A percentile compares a stretch with the other conserved stretches of the same genome.
Conservation (phyloP, 2,113 vertebrate genomes). For the Larimichthys crocea region DNA sequence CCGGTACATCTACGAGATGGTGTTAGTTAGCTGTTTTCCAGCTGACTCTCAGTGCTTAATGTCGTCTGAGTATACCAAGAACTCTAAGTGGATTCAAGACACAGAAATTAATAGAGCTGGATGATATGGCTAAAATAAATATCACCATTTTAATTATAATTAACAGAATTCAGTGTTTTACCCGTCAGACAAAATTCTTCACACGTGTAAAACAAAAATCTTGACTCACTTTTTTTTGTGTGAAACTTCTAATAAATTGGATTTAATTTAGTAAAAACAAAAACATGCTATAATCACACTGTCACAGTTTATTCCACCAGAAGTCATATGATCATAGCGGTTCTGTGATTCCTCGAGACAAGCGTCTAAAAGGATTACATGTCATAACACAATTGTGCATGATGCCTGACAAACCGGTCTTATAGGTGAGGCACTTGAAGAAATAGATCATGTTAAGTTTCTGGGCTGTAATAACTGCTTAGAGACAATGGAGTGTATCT, state of each 20-base stretch:
- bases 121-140: too few species aligned
- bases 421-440: not conserved
- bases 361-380: not conserved
- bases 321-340: not conserved
- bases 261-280: not conserved
- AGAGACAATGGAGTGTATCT: conserved; percentile 16
- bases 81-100: not conserved
- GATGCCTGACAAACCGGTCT: conserved; percentile 28
- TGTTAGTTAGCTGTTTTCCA: not conserved
- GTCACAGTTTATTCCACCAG: not conserved
- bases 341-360: not conserved
- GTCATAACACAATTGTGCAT: not conserved
- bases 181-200: too few species aligned
- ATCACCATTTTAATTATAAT: too few species aligned
- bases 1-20: not conserved
- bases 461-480: not conserved
- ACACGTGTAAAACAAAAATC: too few species aligned
- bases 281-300: not conserved
- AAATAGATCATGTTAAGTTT: not conserved
- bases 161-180: too few species aligned
- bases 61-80: not conserved
- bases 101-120: too few species aligned
- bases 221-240: too few species aligned
- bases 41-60: not conserved
- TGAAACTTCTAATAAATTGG: too few species aligned